Base-by-base conservation (phyloP, 2,113 vertebrate species). In the Steatornis caripensis region DNA sequence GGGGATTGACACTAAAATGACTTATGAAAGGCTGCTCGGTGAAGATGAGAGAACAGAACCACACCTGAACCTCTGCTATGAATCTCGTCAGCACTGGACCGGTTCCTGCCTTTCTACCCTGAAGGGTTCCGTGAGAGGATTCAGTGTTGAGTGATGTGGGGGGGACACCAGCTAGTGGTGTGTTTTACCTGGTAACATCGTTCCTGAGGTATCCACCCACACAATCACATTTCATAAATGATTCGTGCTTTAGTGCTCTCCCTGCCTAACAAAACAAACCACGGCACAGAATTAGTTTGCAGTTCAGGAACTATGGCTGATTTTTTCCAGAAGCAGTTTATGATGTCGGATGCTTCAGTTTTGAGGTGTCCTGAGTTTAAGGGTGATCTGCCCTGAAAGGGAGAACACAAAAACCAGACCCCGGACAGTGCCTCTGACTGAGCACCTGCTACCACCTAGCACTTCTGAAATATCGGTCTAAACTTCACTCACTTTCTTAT, bases 261-360 rank as follows among this genome's bases (percentile, higher is more conserved):
- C 64, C 93, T 90, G 89, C 91, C 94, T 64, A 71, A 78, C 58
- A 87, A 32, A 91, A 75, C 94, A 88, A 69, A 95, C 64, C 18
- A 66, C 82, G 34, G 89, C 94, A 90, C 60, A 23, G 54, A 43
- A 57, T 24, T 36, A 8, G 8, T 81, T 2, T 30, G 87, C 86
- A 75, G 82, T 6, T 88, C 92, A 96, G 93, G 82, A 88, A 93
- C 46, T 13, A 14, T 0, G 2, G 78, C 49, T 61, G 36, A 7
- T 46, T 65, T 78, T 55, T n/a, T 15, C 81, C 84, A 87, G 58
- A 23, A 78, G 72, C 69, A 4, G 23, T 23, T 20, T 37, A 15
- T 58, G 91, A 58, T 54, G 41, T 41, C 19, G 2, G 53, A 8
- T 26, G n/a, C 49, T 10, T 55, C 75, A 0, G 5, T 23, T 80